Conservation (phyloP, 2,888 invertebrate genomes). For the Adela reaumurella region DNA sequence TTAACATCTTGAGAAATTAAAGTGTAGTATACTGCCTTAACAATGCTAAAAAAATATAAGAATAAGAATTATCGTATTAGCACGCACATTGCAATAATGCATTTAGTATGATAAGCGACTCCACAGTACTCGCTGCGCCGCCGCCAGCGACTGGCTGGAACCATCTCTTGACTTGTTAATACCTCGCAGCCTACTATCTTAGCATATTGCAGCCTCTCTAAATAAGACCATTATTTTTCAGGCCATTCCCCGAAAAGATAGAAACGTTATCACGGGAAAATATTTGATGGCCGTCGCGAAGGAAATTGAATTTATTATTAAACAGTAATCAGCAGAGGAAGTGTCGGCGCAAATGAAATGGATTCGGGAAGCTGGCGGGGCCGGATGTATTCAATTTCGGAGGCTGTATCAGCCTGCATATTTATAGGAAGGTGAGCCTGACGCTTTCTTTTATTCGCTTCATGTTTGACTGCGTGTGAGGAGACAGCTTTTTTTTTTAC, state of each 20-base stretch:
- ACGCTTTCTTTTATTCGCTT: too few species aligned
- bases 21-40: too few species aligned
- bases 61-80: too few species aligned
- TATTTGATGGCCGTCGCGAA: slow-evolving; percentile 37
- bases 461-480: too few species aligned
- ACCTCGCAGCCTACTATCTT: slow-evolving; percentile 49
- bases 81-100: too few species aligned
- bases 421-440: neutral
- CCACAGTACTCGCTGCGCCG: neutral
- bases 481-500: too few species aligned
- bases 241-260: slow-evolving; percentile 20
- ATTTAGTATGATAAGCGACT: neutral
- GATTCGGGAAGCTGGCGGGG: neutral
- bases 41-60: too few species aligned
- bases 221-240: slow-evolving; percentile 45
- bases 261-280: slow-evolving; percentile 40
- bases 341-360: slow-evolving; percentile 1
- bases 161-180: slow-evolving; percentile 56
- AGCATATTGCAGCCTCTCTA: slow-evolving; percentile 50
- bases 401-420: neutral
- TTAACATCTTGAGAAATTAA: too few species aligned
- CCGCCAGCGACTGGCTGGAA: slow-evolving; percentile 5
- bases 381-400: neutral
- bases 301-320: slow-evolving; percentile 54
- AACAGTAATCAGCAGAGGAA: slow-evolving; percentile 12